Evolutionary conservation across 2,113 vertebrate genomes (phyloP).

Genomic region (Glaucomys volans): DNA sequence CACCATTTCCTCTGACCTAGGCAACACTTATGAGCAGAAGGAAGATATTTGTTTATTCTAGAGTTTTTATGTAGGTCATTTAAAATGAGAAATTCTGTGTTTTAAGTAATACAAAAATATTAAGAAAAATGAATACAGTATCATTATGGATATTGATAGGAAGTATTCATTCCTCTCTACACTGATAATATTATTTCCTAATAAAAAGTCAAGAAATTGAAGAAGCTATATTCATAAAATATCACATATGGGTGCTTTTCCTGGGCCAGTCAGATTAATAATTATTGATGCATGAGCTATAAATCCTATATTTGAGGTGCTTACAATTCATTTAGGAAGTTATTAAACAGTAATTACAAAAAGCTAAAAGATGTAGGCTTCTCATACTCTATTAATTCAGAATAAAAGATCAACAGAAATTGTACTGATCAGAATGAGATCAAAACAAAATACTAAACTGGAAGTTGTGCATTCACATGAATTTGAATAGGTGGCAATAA

Average conservation of each 20-base stretch:
- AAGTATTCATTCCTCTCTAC: background rate
- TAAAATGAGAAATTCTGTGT: background rate
- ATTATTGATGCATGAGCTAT: background rate
- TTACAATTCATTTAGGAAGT: background rate
- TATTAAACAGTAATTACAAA: background rate
- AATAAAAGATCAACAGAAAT: background rate
- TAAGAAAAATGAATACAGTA: background rate
- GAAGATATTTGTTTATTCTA: background rate
- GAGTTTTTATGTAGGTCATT: background rate
- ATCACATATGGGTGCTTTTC: background rate
- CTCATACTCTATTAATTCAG: background rate
- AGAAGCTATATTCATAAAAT: background rate
- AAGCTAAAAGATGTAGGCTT: background rate
- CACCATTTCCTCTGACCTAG: background rate
- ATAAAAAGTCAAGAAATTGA: conserved; percentile 1
- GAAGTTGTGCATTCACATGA: background rate
- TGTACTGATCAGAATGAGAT: background rate
- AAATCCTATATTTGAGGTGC: background rate
- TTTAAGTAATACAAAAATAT: background rate
- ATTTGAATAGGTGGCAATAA: background rate
- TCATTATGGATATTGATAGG: background rate
- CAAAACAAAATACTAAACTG: background rate
- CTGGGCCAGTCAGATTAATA: background rate
- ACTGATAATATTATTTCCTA: background rate
- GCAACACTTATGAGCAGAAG: background rate